phyloP scores from a whole-genome alignment of 2,797 vertebrate species.

The Sebastes nivosus region DNA sequence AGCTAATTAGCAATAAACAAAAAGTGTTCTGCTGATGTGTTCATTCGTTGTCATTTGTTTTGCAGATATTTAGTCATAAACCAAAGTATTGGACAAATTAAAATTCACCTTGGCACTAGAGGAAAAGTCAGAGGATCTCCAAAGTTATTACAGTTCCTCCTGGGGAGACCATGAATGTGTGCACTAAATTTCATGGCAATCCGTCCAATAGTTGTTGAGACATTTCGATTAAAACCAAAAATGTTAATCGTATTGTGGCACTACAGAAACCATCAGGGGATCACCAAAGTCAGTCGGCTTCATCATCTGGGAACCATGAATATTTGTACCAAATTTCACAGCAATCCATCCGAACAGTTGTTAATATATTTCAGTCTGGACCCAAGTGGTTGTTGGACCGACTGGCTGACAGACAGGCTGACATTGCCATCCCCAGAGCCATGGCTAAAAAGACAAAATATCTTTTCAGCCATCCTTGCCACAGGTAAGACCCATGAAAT shows the following conservation, averaged over 20 bases:
- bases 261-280: neutral
- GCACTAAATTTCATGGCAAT: neutral
- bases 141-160: too few species aligned
- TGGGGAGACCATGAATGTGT: neutral
- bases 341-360: neutral
- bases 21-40: neutral
- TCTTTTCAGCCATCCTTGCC: neutral
- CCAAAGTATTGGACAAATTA: neutral
- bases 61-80: neutral
- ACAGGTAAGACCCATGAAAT: neutral
- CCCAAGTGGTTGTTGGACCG: neutral
- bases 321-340: neutral
- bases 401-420: neutral
- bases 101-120: neutral
- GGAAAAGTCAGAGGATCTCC: neutral
- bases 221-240: neutral
- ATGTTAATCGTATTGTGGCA: neutral
- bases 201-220: neutral
- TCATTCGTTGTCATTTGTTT: neutral
- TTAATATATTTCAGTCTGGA: neutral
- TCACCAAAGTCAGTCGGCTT: neutral
- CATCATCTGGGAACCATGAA: neutral
- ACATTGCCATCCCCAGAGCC: neutral
- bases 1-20: neutral
- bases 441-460: neutral